These are phyloP conservation scores for Rhingia rostrata DNA, from an alignment of 2,888 invertebrate genomes.

Conservation along the genomic window DNA sequence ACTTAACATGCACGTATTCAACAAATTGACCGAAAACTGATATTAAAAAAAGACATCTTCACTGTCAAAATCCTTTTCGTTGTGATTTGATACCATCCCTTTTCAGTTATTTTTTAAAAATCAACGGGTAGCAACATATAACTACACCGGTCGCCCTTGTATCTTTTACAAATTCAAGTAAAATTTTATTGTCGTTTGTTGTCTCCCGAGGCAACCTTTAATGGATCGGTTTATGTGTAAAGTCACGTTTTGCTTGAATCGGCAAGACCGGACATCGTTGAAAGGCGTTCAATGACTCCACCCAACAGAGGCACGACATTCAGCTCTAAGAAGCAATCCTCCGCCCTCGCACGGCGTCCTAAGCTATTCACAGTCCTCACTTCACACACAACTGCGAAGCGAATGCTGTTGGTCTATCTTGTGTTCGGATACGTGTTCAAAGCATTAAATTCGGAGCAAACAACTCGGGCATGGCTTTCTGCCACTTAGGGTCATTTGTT, in stretches of 20 bases:
- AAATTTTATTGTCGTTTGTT: slow-evolving; percentile 41
- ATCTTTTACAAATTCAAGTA: slow-evolving; percentile 37
- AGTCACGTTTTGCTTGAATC: slow-evolving; percentile 63
- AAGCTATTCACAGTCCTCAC: slow-evolving; percentile 13
- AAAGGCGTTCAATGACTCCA: slow-evolving; percentile 72
- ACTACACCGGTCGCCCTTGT: background rate
- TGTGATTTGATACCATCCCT: too few relatives aligned
- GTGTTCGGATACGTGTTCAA: slow-evolving; percentile 57
- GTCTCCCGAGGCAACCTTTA: slow-evolving; percentile 47
- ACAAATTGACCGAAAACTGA: too few relatives aligned
- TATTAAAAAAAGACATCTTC: too few relatives aligned
- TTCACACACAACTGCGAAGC: slow-evolving; percentile 29
- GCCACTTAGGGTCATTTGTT: slow-evolving; percentile 64
- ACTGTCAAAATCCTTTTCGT: too few relatives aligned
- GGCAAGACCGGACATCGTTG: slow-evolving; percentile 65
- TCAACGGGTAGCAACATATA: too few relatives aligned
- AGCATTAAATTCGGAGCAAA: slow-evolving; percentile 70
- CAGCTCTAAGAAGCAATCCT: slow-evolving; percentile 46
- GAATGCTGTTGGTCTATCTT: slow-evolving; percentile 26
- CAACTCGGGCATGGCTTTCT: slow-evolving; percentile 61
- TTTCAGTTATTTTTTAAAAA: too few relatives aligned
- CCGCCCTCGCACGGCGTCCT: slow-evolving; percentile 35
- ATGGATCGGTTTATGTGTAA: slow-evolving; percentile 62
- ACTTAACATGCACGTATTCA: too few relatives aligned
- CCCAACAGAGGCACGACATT: slow-evolving; percentile 59